A percentile compares a stretch with the other conserved stretches of the same genome.
phyloP scores from a whole-genome alignment of 1,140 invertebrate species.

The Drosophila murphyi region DNA sequence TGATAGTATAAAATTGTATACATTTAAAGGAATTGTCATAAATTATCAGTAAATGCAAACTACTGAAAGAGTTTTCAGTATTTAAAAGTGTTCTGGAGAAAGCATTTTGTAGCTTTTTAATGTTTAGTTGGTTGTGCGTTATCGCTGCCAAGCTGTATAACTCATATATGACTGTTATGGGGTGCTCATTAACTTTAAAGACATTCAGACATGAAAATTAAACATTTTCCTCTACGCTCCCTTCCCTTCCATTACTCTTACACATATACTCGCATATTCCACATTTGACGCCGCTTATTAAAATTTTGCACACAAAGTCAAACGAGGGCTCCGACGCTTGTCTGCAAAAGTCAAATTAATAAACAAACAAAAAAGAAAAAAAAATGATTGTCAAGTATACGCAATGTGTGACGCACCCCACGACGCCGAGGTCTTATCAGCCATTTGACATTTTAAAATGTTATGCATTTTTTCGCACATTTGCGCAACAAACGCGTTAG shows the following conservation, averaged over 20 bases:
- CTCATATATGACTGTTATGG: background rate
- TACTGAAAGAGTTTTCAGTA: background rate
- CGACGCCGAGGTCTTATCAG: slow-evolving; percentile 47
- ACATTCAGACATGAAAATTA: background rate
- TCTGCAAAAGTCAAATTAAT: slow-evolving; percentile 42
- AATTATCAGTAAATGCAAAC: too few relatives aligned
- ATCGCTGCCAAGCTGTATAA: background rate
- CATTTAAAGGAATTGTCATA: too few relatives aligned
- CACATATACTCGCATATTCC: slow-evolving; percentile 2
- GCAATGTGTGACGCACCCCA: slow-evolving; percentile 46
- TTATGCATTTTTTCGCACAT: slow-evolving; percentile 74
- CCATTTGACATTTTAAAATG: slow-evolving; percentile 69
- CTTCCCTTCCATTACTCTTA: too few relatives aligned
- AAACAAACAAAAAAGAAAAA: slow-evolving; percentile 22
- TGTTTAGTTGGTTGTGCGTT: background rate
- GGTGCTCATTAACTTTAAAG: slow-evolving; percentile 4
- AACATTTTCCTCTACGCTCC: background rate
- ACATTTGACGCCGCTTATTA: slow-evolving; percentile 53
- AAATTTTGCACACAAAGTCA: slow-evolving; percentile 33
- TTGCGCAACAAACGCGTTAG: slow-evolving; percentile 57
- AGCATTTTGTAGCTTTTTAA: background rate
- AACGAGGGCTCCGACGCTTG: background rate
- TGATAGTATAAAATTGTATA: too few relatives aligned
- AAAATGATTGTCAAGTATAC: slow-evolving; percentile 53
- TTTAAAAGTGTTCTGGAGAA: background rate